Percentiles rank a stretch among this genome's conserved stretches.
Evolutionary conservation across 2,113 vertebrate genomes (phyloP).

Genomic region (Psephotus haematonotus): DNA sequence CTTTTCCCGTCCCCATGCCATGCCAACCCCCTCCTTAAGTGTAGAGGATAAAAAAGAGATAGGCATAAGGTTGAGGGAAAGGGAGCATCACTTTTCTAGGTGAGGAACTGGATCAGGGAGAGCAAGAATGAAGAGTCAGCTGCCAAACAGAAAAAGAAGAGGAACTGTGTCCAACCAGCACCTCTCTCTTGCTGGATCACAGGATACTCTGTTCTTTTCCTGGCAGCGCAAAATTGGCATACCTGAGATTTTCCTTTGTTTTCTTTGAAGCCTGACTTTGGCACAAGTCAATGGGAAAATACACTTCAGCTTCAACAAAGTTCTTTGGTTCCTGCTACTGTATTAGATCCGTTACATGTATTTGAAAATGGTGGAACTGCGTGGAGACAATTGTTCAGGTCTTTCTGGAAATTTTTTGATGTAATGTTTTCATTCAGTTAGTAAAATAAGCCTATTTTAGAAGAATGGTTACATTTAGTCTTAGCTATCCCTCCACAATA

Average conservation of each 20-base stretch:
- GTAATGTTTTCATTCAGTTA: neutral
- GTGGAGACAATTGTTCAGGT: neutral
- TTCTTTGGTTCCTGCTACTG: neutral
- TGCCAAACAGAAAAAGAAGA: neutral
- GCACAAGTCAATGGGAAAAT: neutral
- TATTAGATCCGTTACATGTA: neutral
- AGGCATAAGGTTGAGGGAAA: neutral
- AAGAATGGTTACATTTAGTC: neutral
- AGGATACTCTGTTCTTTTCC: neutral
- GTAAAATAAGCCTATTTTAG: neutral
- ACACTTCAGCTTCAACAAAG: neutral
- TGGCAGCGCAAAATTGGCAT: neutral
- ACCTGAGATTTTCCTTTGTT: neutral
- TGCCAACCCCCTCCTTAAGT: neutral
- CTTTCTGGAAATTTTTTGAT: neutral
- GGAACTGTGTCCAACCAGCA: neutral
- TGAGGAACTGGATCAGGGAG: neutral
- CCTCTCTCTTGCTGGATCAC: neutral
- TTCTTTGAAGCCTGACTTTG: neutral
- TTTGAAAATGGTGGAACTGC: neutral
- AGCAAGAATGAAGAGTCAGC: neutral
- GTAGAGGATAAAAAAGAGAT: neutral
- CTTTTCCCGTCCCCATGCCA: neutral
- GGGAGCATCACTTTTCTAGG: neutral
- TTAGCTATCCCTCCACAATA: neutral